Evolutionary conservation across 2,888 invertebrate species (phyloP), one percentile per base, ranked within the genome.

Genomic region (Disparrhopalites patrizii): DNA sequence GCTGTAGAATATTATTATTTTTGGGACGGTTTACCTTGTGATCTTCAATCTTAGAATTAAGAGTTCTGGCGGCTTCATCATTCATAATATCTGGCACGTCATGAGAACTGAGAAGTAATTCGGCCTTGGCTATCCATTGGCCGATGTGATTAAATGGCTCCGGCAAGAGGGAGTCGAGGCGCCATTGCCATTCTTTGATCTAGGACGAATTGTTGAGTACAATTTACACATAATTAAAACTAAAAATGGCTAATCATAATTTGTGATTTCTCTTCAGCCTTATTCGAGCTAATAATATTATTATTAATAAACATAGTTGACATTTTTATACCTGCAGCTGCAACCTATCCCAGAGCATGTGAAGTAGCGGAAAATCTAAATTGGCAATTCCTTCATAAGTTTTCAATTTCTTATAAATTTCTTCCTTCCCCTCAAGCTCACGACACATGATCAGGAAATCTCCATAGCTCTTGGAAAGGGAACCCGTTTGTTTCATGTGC

Each of bases 81-180:
- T 93, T 92, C 85, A 93, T 88, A 61, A 84, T 85, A 47, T 85
- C 84, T 5, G 93, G 90, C 77, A 93, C 87, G 78, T 92, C 89
- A 77, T 92, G 90, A 73, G 88, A 88, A 73, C 87, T 85, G 58
- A 93, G 80, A 58, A 91, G 80, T 76, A 87, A 87, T 79, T 94
- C 93, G 20, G 94, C 96, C 75, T 87, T 86, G 68, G 90, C 89
- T 60, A 97, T 80, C 94, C 96, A 96, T 79, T 91, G 90, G 60
- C 93, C 95, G 18, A 93, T 85, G 70, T 86, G 84, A 66, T 90
- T 89, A 75, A 96, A 87, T 76, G 91, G 90, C 43, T 91, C 92
- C 8, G 93, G 93, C 61, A 96, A 82, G 70, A 85, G 84, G 0
- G 90, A 86, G 79, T 97, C 96, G 73, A 96, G 81, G 58, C 90